phyloP scores from a whole-genome alignment of 2,888 invertebrate species.

The Liodrosophila aerea region DNA sequence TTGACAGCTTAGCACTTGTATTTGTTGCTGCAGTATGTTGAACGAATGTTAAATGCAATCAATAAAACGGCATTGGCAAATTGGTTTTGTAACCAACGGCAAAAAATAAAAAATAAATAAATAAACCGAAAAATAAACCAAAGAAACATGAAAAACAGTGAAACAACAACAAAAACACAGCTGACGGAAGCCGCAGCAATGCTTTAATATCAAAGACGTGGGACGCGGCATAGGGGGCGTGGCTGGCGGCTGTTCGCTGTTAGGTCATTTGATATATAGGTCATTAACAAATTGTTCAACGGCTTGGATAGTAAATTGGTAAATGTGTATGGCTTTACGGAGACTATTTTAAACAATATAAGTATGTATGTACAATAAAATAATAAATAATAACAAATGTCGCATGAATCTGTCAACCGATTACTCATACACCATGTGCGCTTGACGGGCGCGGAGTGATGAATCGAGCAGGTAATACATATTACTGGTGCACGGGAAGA shows the following conservation, averaged over 20 bases:
- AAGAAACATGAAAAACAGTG: constrained; percentile 17
- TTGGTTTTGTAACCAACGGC: constrained; percentile 52
- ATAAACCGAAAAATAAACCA: constrained; percentile 34
- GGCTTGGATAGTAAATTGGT: constrained; percentile 55
- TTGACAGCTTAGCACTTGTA: constrained; percentile 22
- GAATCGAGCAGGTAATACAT: not conserved
- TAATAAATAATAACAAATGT: constrained; percentile 58
- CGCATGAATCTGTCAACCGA: constrained; percentile 53
- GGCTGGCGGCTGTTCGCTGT: constrained; percentile 7
- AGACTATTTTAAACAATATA: constrained; percentile 31
- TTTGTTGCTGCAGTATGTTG: constrained; percentile 1
- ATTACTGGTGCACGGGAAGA: not conserved
- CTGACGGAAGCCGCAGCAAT: constrained; percentile 60
- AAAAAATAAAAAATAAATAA: too few species aligned
- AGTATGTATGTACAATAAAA: not conserved
- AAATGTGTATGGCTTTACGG: too few species aligned
- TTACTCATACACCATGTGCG: constrained; percentile 46
- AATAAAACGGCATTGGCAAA: constrained; percentile 65
- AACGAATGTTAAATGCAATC: constrained; percentile 55
- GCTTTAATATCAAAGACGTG: constrained; percentile 39
- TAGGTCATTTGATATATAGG: constrained; percentile 72
- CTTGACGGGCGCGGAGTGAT: constrained; percentile 8
- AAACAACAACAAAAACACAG: constrained; percentile 24
- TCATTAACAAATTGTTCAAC: constrained; percentile 75
- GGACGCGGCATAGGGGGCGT: not conserved